Evolutionary conservation across 2,888 invertebrate species (phyloP), one percentile per base, ranked within the genome.

Genomic region (Brenthis daphne): DNA sequence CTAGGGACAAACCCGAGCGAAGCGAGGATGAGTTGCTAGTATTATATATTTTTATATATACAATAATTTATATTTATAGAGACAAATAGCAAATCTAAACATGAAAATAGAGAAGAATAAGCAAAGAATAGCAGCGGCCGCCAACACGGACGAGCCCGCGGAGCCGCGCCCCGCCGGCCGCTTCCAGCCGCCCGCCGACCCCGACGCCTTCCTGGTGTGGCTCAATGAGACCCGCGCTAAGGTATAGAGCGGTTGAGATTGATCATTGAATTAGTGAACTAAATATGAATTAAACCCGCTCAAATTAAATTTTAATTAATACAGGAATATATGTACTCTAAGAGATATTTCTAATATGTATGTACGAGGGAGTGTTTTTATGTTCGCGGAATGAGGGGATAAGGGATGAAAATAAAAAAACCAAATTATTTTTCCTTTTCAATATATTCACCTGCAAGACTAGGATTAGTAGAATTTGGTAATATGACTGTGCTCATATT

Each of bases 51-150:
- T 20, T 20, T 20, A 20, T 20, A 20, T 20, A 48, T 29, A 29
- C 4, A 48, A 12, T 53, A 24, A 20, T 33, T 14, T 48, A 13
- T 12, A 48, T 57, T 73, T 75, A 4, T 80, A 93, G 93, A 85
- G 89, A 64, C 93, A 93, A 85, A 96, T 97, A 75, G 90, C 94
- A 70, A 94, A 94, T 72, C 86, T 97, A 50, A 95, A 96, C 79
- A 86, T 93, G 64, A 95, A 95, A 75, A 96, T 97, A 76, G 97
- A 97, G 80, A 95, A 95, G 83, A 96, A 94, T 1, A 95, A 95
- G 79, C 95, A 96, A 77, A 96, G 96, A 78, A 96, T 96, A 72
- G 94, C 94, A 0, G 95, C 95, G 0, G 95, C 95, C 0, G 95
- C 95, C 73, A 94, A 94, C 2, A 93, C 94, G 1, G 96, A 95